These are phyloP conservation scores for Neelides sp. DNA, from an alignment of 1,140 invertebrate genomes.

Conservation along the genomic window DNA sequence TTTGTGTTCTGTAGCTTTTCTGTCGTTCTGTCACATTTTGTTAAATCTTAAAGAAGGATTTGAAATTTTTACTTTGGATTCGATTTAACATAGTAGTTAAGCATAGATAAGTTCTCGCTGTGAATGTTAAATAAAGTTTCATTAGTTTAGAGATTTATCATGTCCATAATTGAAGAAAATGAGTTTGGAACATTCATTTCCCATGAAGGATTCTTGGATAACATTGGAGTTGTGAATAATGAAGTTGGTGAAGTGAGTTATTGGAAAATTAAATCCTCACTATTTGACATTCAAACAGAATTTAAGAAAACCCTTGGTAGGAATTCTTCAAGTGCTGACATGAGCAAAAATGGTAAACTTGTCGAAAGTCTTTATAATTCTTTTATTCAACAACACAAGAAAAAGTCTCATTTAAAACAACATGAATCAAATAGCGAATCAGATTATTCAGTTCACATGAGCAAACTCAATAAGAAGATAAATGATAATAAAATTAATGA, in stretches of 20 bases:
- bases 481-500: neutral
- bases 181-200: no score
- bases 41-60: no score
- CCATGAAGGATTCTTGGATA: conserved; percentile 12
- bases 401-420: neutral
- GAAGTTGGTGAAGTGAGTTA: neutral
- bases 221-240: conserved; percentile 6
- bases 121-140: no score
- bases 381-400: neutral
- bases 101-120: no score
- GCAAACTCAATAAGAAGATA: neutral
- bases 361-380: neutral
- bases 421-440: neutral
- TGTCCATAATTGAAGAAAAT: no score
- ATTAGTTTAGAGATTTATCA: no score
- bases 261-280: neutral
- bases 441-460: neutral
- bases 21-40: no score
- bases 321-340: no score
- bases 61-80: no score
- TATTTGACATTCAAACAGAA: conserved; percentile 9
- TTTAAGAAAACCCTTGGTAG: no score
- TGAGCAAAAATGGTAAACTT: conserved; percentile 14
- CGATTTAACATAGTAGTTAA: no score
- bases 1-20: no score